A percentile compares a stretch with the other conserved stretches of the same genome.
Evolutionary conservation across 2,888 invertebrate genomes (phyloP).

Genomic region (Linhomoeus sp.): DNA sequence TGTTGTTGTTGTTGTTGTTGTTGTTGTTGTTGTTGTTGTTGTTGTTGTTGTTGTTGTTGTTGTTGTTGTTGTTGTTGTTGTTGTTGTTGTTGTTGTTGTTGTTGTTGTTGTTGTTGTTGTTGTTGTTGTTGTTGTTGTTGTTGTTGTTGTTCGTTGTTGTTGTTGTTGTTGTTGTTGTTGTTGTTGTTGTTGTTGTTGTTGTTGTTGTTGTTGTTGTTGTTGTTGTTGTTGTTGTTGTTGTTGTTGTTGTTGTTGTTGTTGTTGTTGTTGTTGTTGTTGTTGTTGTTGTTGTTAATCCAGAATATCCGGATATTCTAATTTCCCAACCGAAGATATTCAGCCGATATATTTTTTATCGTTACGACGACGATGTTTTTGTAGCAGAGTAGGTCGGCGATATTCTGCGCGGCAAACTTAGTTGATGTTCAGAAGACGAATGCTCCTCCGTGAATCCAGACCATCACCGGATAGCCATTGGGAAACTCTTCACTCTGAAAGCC

Average conservation of each 20-base stretch:
- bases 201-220: not conserved
- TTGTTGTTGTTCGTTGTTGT: no score
- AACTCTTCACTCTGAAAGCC: no score
- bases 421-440: no score
- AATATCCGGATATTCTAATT: no score
- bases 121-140: not conserved
- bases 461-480: no score
- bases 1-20: conserved; percentile 1
- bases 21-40: conserved; percentile 1
- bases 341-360: no score
- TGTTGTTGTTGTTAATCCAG: not conserved
- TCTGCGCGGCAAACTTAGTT: no score
- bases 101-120: not conserved
- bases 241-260: not conserved
- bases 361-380: no score
- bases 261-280: not conserved
- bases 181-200: not conserved
- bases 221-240: not conserved
- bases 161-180: not conserved
- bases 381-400: no score
- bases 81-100: not conserved
- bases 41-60: conserved; percentile 1
- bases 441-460: no score
- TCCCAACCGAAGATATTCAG: no score
- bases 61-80: not conserved